phyloP scores from a whole-genome alignment of 1,140 invertebrate species.

The Leptinotarsa undecemlineata region DNA sequence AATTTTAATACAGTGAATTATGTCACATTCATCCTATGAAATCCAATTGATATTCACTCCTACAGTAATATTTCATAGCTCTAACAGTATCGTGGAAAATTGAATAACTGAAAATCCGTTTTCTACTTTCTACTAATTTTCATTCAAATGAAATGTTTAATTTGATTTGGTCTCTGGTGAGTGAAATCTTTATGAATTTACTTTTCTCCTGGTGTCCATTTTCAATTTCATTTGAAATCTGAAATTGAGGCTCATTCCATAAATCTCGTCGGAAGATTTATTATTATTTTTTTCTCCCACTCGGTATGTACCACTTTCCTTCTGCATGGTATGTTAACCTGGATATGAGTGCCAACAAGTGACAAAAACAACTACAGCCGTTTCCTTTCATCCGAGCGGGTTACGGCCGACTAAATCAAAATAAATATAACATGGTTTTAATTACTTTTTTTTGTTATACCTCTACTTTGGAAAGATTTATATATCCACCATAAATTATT shows the following conservation, averaged over 20 bases:
- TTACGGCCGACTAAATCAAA: conserved; percentile 39
- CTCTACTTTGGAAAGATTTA: conserved; percentile 30
- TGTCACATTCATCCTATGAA: no score
- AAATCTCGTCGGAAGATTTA: no score
- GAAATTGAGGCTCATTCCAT: not conserved
- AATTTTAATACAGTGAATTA: no score
- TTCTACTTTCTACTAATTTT: no score
- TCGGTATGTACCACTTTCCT: not conserved
- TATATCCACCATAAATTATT: conserved; percentile 24
- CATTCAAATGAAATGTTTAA: no score
- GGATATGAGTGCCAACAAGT: conserved; percentile 38
- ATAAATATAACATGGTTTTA: conserved; percentile 37
- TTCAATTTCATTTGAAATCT: conserved; percentile 12
- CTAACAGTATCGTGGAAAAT: no score
- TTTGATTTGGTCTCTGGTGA: conserved; percentile 4
- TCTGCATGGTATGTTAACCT: conserved; percentile 1
- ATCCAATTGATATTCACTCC: no score
- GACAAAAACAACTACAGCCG: conserved; percentile 47
- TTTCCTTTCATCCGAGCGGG: conserved; percentile 35
- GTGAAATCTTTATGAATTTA: not conserved
- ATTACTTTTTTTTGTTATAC: conserved; percentile 33
- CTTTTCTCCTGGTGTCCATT: conserved; percentile 12
- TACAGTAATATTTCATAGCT: no score
- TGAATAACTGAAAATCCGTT: no score
- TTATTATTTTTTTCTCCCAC: no score